These are phyloP conservation scores for Semaprochilodus insignis DNA, from an alignment of 2,797 vertebrate genomes.

Conservation along the genomic window DNA sequence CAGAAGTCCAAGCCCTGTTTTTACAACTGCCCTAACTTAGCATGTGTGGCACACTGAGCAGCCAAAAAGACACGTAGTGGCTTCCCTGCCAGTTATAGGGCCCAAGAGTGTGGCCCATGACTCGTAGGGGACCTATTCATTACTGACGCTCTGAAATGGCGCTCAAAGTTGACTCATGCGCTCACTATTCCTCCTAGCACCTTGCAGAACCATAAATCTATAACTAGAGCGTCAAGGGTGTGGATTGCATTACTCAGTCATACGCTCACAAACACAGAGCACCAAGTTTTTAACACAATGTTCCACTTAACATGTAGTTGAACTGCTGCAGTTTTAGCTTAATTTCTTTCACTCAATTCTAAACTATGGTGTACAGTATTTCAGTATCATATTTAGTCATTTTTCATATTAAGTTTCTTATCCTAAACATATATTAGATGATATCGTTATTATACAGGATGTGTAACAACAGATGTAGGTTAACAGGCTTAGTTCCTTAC, in stretches of 20 bases:
- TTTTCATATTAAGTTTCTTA: neutral
- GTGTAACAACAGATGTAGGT: neutral
- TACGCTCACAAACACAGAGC: neutral
- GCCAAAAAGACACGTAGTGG: constrained; percentile 50
- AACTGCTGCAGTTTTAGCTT: neutral
- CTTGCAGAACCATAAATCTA: constrained; percentile 43
- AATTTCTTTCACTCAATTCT: neutral
- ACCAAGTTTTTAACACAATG: neutral
- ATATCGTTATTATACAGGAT: too few species aligned
- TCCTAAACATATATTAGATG: too few species aligned
- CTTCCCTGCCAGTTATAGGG: constrained; percentile 41
- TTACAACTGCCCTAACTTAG: constrained; percentile 17
- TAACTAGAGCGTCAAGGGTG: constrained; percentile 13
- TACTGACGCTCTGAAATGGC: constrained; percentile 40
- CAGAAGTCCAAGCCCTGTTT: constrained; percentile 11
- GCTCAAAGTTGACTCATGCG: constrained; percentile 46
- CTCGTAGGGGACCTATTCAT: constrained; percentile 45
- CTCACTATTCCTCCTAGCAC: constrained; percentile 29
- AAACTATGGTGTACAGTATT: neutral
- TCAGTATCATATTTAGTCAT: neutral
- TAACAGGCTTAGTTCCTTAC: neutral
- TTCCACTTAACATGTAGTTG: neutral
- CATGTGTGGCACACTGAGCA: constrained; percentile 22
- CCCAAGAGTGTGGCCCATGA: constrained; percentile 28
- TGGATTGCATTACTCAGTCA: constrained; percentile 30